phyloP scores from a whole-genome alignment of 2,888 invertebrate species.

The Conomelus anceps region DNA sequence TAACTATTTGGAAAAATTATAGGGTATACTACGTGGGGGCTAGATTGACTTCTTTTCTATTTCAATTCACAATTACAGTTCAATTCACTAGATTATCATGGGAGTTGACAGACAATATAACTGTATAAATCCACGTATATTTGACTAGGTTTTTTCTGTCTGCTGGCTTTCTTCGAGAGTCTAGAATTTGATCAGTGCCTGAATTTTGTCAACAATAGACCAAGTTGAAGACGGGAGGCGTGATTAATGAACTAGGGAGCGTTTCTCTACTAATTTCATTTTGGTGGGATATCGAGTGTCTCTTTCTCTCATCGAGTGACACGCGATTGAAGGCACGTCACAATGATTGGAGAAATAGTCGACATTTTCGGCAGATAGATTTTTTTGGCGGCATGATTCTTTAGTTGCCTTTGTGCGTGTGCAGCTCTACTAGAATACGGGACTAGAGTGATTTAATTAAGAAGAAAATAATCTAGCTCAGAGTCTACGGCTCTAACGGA shows the following conservation, averaged over 20 bases:
- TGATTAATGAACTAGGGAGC: background rate
- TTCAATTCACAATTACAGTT: background rate
- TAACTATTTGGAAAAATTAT: no score
- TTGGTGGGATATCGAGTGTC: background rate
- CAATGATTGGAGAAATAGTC: background rate
- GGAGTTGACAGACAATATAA: no score
- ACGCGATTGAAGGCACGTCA: background rate
- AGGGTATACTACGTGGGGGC: no score
- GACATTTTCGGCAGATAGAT: background rate
- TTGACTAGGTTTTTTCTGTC: background rate
- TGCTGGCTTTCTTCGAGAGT: no score
- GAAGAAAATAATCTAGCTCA: background rate
- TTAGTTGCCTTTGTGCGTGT: background rate
- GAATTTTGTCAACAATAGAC: background rate
- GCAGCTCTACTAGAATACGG: background rate
- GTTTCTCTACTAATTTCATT: background rate
- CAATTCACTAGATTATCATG: background rate
- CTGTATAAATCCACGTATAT: no score
- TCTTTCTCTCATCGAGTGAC: no score
- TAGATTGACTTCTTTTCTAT: no score
- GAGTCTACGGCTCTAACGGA: background rate
- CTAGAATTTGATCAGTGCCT: background rate
- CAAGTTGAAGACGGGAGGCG: background rate
- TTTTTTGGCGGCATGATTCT: background rate
- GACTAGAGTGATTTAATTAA: background rate